A percentile compares a stretch with the other conserved stretches of the same genome.
Evolutionary conservation across 2,113 vertebrate species (phyloP).

Genomic region (Microtus pennsylvanicus): DNA sequence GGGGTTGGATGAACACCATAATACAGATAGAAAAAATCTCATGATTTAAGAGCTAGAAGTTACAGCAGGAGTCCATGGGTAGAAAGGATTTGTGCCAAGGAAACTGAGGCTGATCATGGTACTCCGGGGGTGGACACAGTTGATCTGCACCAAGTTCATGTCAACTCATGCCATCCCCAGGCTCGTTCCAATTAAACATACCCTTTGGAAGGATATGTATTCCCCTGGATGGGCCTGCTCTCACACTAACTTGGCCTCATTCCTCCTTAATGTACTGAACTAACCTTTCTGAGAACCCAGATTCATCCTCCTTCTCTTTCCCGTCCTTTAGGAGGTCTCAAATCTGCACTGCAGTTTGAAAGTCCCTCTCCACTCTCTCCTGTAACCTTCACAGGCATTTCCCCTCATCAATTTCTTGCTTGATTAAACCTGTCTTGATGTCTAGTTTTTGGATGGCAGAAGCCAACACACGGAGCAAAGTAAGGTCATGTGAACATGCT

Average conservation of each 20-base stretch:
- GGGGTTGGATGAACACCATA: not conserved
- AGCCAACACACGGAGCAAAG: not conserved
- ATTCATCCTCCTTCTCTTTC: not conserved
- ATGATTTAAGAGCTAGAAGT: not conserved
- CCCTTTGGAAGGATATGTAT: not conserved
- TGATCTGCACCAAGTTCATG: not conserved
- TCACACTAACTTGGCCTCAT: not conserved
- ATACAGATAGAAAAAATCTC: not conserved
- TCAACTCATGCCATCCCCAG: not conserved
- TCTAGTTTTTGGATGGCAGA: not conserved
- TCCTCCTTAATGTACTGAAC: not conserved
- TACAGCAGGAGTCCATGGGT: too few species aligned
- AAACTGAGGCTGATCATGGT: not conserved
- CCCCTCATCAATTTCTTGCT: not conserved
- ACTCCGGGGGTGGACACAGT: too few species aligned
- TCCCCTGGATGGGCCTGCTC: not conserved
- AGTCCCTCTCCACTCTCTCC: not conserved
- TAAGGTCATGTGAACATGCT: not conserved
- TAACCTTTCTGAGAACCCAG: not conserved
- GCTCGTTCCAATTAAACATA: not conserved
- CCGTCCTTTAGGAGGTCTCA: not conserved
- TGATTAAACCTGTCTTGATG: not conserved
- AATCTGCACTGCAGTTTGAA: not conserved
- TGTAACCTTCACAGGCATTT: not conserved
- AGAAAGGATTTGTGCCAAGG: not conserved